These are phyloP conservation scores for Mormyrops boulengeri DNA, from an alignment of 2,797 vertebrate species.

Conservation along the genomic window DNA sequence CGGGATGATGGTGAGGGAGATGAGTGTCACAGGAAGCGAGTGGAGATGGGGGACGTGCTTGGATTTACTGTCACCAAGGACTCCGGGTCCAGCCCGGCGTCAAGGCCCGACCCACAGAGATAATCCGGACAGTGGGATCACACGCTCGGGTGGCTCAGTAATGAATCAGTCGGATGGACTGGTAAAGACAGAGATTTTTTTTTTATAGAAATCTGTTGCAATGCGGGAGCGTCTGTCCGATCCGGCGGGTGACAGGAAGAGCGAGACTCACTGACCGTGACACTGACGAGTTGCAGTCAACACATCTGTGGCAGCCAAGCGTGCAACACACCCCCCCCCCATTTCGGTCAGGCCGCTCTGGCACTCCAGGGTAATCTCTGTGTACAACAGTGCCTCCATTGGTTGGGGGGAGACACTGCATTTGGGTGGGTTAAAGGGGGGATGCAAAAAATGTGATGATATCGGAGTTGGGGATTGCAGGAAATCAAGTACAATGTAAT, in stretches of 20 bases:
- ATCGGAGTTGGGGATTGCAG: not conserved
- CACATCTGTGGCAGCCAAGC: not conserved
- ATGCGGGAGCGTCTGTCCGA: not conserved
- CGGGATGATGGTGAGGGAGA: not conserved
- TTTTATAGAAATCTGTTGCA: constrained; percentile 20
- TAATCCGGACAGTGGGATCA: constrained; percentile 1
- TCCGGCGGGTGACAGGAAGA: not conserved
- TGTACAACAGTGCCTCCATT: not conserved
- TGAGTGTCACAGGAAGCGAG: not conserved
- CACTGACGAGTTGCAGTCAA: constrained; percentile 32
- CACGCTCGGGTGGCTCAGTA: constrained; percentile 19
- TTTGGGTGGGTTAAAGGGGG: not conserved
- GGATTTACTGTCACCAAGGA: not conserved
- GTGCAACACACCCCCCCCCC: not conserved
- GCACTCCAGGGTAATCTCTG: constrained; percentile 14
- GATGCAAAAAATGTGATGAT: not conserved
- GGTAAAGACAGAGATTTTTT: constrained; percentile 11
- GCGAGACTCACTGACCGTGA: constrained; percentile 30
- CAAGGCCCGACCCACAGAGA: constrained; percentile 1
- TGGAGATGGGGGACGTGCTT: not conserved
- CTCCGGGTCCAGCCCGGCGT: not conserved
- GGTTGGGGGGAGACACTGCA: not conserved
- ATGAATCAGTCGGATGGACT: constrained; percentile 22
- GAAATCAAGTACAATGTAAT: not conserved
- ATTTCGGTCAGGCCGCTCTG: not conserved